A percentile compares a stretch with the other conserved stretches of the same genome.
These are phyloP conservation scores for Megalops atlanticus DNA, from an alignment of 2,113 vertebrate genomes.

Conservation along the genomic window DNA sequence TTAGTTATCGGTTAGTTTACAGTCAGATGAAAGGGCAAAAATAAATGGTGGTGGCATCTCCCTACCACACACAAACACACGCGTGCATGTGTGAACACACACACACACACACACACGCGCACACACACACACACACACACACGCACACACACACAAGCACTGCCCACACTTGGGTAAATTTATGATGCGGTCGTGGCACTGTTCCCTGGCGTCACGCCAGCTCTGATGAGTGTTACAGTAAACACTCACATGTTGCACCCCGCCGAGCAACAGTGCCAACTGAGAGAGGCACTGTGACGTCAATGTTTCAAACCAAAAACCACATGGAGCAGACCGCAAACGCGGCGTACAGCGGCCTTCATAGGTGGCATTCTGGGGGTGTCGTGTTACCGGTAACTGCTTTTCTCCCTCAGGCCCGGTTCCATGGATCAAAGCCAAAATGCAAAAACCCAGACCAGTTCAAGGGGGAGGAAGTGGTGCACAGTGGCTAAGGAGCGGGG, in stretches of 20 bases:
- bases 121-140: neutral
- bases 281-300: conserved; percentile 55
- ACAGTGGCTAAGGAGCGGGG: no score
- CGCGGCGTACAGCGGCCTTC: conserved; percentile 58
- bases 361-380: conserved; percentile 60
- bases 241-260: conserved; percentile 59
- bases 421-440: conserved; percentile 60
- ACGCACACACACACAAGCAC: neutral
- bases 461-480: no score
- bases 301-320: conserved; percentile 50
- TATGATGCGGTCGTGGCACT: conserved; percentile 42
- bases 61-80: no score
- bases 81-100: no score
- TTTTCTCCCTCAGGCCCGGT: conserved; percentile 56
- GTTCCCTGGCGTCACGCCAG: conserved; percentile 53
- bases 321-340: conserved; percentile 44
- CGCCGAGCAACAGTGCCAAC: conserved; percentile 44
- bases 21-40: no score
- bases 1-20: no score
- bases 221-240: conserved; percentile 59
- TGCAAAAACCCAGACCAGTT: conserved; percentile 46
- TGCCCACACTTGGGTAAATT: neutral
- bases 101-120: no score
- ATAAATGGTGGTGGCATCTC: no score
- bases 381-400: conserved; percentile 59